Percentiles rank a stretch among this genome's conserved stretches.
Evolutionary conservation across 2,888 invertebrate genomes (phyloP).

Genomic region (Brachypalpus laphriformis): DNA sequence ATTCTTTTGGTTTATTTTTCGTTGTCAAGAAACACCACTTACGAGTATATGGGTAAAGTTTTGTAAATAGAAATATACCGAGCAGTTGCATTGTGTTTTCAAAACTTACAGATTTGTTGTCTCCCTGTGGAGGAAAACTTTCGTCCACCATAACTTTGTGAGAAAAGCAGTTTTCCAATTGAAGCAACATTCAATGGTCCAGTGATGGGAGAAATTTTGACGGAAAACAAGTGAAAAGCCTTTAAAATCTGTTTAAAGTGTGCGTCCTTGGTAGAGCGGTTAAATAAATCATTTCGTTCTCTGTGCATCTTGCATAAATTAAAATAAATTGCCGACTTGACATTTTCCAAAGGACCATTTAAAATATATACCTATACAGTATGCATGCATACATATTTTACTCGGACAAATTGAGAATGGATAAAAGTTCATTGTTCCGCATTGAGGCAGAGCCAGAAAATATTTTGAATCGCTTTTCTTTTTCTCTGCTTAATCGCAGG

Average conservation of each 20-base stretch:
- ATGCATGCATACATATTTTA: background rate
- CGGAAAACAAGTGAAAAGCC: background rate
- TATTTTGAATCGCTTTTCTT: constrained; percentile 2
- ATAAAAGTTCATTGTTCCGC: constrained; percentile 39
- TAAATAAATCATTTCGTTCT: constrained; percentile 66
- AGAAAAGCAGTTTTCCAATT: constrained; percentile 49
- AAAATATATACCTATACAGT: no score
- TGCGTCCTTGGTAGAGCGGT: constrained; percentile 38
- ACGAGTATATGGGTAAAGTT: constrained; percentile 58
- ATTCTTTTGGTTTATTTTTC: constrained; percentile 4
- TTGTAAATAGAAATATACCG: constrained; percentile 54
- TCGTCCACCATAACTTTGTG: constrained; percentile 28
- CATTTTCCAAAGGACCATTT: constrained; percentile 28
- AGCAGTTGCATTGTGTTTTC: constrained; percentile 57
- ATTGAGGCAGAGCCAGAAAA: constrained; percentile 30
- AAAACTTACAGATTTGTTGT: constrained; percentile 46
- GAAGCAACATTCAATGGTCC: constrained; percentile 59
- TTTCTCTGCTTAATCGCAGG: background rate
- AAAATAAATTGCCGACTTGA: constrained; percentile 65
- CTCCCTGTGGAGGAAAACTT: constrained; percentile 24
- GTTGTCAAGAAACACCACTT: constrained; percentile 61
- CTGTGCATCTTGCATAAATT: constrained; percentile 63
- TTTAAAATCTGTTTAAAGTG: constrained; percentile 36
- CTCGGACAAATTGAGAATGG: constrained; percentile 39
- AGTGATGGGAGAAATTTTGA: background rate